phyloP scores from a whole-genome alignment of 2,113 vertebrate species.

The Sporophila hypoxantha region DNA sequence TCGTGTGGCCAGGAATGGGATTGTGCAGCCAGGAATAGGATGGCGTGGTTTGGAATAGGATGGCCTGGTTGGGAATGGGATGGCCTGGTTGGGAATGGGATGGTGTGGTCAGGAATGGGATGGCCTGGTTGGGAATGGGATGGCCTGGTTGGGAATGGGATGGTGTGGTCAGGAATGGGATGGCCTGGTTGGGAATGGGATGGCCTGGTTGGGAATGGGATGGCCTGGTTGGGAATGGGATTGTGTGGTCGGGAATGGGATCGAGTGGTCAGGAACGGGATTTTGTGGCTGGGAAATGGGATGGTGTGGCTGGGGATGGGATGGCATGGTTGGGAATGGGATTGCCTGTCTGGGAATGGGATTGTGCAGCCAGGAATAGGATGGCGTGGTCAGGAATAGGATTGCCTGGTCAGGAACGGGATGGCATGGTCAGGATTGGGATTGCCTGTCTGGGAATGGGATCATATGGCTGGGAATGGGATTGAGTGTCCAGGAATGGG shows the following conservation, averaged over 20 bases:
- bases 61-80: neutral
- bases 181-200: neutral
- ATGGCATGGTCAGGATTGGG: no score
- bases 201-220: rapidly evolving
- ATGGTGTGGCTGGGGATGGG: rapidly evolving
- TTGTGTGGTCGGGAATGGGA: neutral
- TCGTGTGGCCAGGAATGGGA: rapidly evolving
- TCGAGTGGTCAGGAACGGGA: no score
- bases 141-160: no score
- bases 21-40: no score
- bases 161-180: no score
- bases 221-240: neutral
- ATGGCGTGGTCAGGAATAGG: no score
- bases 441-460: rapidly evolving
- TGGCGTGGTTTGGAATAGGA: no score
- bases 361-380: no score
- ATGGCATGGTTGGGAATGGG: rapidly evolving
- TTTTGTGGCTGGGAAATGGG: rapidly evolving
- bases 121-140: rapidly evolving
- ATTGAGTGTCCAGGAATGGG: no score
- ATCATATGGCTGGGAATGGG: no score
- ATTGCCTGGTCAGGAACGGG: no score
- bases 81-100: rapidly evolving
- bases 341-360: no score
- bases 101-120: neutral